phyloP scores from a whole-genome alignment of 2,797 vertebrate genomes.

The Lutjanus argentimaculatus region DNA sequence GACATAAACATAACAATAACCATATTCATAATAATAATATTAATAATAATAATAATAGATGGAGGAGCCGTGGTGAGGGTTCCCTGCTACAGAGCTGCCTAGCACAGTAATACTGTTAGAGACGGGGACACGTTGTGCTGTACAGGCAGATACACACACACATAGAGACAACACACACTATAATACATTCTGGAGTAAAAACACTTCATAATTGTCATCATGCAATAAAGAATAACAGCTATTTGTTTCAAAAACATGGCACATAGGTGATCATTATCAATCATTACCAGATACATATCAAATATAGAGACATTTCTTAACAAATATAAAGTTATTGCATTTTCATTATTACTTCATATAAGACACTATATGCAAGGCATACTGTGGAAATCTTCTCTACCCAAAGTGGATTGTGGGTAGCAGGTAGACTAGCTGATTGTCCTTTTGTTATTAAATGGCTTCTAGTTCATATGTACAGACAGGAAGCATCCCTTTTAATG shows the following conservation, averaged over 20 bases:
- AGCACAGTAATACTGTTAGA: constrained; percentile 91
- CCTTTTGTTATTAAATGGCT: constrained; percentile 81
- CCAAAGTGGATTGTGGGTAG: constrained; percentile 63
- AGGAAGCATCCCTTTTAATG: constrained; percentile 69
- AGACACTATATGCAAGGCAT: constrained; percentile 76
- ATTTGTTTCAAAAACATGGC: constrained; percentile 83
- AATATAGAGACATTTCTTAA: constrained; percentile 80
- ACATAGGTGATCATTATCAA: constrained; percentile 79
- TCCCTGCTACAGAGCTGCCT: constrained; percentile 84
- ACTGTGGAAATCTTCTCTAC: constrained; percentile 62
- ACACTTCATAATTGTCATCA: constrained; percentile 90
- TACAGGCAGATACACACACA: constrained; percentile 77
- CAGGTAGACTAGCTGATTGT: constrained; percentile 77
- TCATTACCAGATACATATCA: constrained; percentile 69
- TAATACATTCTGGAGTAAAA: constrained; percentile 81
- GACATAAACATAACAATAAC: constrained; percentile 32
- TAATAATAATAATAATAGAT: constrained; percentile 30
- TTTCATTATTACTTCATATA: constrained; percentile 84
- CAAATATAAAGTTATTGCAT: constrained; percentile 84
- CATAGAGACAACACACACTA: constrained; percentile 70
- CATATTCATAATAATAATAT: constrained; percentile 28
- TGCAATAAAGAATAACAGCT: constrained; percentile 87
- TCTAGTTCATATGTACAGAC: constrained; percentile 68
- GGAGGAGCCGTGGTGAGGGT: constrained; percentile 36
- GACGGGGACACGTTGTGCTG: constrained; percentile 83